Base-by-base conservation (phyloP, 2,888 invertebrate genomes). In the Sussaba pulchella region DNA sequence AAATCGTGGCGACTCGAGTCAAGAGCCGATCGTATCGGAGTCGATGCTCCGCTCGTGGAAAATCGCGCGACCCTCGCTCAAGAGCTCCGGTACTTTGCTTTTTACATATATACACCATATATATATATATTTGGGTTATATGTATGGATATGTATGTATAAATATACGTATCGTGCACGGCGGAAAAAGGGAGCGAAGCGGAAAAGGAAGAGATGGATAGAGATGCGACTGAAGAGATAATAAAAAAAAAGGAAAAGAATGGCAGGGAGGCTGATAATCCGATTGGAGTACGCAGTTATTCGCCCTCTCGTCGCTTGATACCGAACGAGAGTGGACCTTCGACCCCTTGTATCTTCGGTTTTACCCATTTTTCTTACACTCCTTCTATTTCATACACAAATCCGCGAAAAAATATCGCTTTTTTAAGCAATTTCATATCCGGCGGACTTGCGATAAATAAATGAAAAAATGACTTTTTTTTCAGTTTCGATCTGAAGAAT, bases 201-300 rank as follows among this genome's bases (percentile, higher is more conserved):
- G 45, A 19, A 14, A 59, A 39, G 36, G 17, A 26, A 50, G 10
- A 43, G 24, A 31, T 2, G 2, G 41, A 47, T 45, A 39, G 41
- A 50, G 39, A 47, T 45, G 39, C 61, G 43, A 73, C 63, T 64
- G 63, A 24, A 69, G 67, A 54, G 63, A 78, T 69, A 73, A 63
- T 52, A 66, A 78, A 43, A 43, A 43, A 43, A 43, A 43, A 43
- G 9, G 12, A 63, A 45, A 52, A 41, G 31, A 17, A 41, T 21
- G 21, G 26, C 39, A 45, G 73, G 45, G 63, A 73, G 69, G 73
- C 69, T 63, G 73, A 73, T 78, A 73, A 78, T 78, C 78, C 73
- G 73, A 78, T 73, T 78, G 73, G 57, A 73, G 78, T 69, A 47
- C 45, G 47, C 57, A 72, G 67, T 70, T 69, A 74, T 78, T 69